Base-by-base conservation (phyloP, 2,113 vertebrate genomes). In the Verasper variegatus region DNA sequence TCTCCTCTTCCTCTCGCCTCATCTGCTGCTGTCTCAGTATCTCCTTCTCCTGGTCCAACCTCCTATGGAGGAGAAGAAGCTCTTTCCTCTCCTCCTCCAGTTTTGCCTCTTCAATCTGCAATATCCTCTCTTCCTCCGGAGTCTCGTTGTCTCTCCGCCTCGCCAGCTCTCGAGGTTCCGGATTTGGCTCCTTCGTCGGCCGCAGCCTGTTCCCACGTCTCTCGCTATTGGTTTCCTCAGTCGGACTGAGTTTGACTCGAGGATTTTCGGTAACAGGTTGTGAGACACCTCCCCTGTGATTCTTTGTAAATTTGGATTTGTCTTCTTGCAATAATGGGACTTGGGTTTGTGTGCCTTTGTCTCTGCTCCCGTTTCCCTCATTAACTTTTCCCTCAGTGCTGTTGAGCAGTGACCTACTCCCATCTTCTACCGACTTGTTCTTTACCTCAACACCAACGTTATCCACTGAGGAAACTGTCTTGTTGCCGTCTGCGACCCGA, bases 1-100 rank as follows among this genome's bases (percentile, higher is more conserved):
- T 68, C 26, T 90, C 84, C 17, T 92, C 83, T 5, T 91, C 86
- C 21, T 91, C 84, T 57, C 42, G 74, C 55, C 84, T 92, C 24
- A 78, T 74, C 57, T 94, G 92, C 79, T 91, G 90, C 64, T 81
- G 78, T 59, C 86, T 91, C 61, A 93, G 62, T 1, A 85, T 60
- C 74, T 92, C 90, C 83, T 94, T 94, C 82, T 95, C 92, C 72
- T 94, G 86, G 51, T 94, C 92, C 52, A 94, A 70, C 76, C 83
- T 91, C 80, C 82, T 92, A 80, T 94, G 93, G 1, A 92, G 89
- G 60, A 89, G 85, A 0, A 92, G 80, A 31, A 92, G 88, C 72
- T 94, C 93, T 24, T 85, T 89, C 59, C 71, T 86, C 77, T 94
- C 90, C 73, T 92, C 86, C 73, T 92, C 89, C 58, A 89, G 57